Base-by-base conservation (phyloP, 2,797 vertebrate genomes). In the Sylvia borin region DNA sequence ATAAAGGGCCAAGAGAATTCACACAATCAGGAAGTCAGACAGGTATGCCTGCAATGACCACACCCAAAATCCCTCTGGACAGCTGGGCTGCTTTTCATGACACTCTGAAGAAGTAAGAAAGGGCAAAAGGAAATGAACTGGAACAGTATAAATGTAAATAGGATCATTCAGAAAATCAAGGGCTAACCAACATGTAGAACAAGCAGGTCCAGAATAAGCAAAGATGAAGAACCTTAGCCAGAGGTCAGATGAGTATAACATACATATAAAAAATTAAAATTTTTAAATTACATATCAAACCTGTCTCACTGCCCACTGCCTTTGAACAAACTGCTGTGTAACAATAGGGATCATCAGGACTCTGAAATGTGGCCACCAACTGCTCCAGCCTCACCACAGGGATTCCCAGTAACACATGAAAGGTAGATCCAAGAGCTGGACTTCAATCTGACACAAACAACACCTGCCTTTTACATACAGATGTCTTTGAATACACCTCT, bases 391-490 rank as follows among this genome's bases (percentile, higher is more conserved):
- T 71, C 40, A 45, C 14, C 50, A 24, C 1, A 51, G 51, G 66
- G 19, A 82, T 78, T 83, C 50, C 38, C 89, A 93, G 92, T 82
- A 64, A 95, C 84, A 96, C 43, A 64, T 27, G 31, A 72, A 66
- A 84, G 85, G 32, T 16, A 94, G 89, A 96, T 91, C 89, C 96
- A 96, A 92, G 79, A 85, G 72, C 17, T 61, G 32, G 36, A 66
- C 50, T 76, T 88, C 57, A 66, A 11, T 25, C 43, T 86, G 82
- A 78, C 40, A 74, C 26, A 79, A 60, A 13, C 43, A 90, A 77
- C 38, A 74, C 20, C 70, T 70, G 61, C 13, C 26, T 51, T 82
- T 76, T 48, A 73, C 26, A 58, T 12, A 47, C 19, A 71, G 11
- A 16, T 57, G 26, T 17, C 38, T 81, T 11, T 78, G 48, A 74